phyloP scores from a whole-genome alignment of 2,113 vertebrate genomes.

The Egretta garzetta region DNA sequence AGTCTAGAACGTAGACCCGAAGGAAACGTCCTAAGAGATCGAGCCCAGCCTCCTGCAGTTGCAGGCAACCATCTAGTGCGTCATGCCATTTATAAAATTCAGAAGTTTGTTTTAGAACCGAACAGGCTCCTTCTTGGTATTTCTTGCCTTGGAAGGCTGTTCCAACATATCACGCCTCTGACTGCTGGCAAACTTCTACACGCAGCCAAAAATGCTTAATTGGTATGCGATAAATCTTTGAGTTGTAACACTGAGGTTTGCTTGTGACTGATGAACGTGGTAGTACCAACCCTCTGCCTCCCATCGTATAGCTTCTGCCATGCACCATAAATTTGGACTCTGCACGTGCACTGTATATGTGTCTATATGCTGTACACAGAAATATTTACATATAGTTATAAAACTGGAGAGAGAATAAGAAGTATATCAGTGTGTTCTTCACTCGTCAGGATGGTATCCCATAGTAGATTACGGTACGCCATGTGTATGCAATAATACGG shows the following conservation, averaged over 20 bases:
- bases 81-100: background rate
- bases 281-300: background rate
- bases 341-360: background rate
- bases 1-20: background rate
- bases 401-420: background rate
- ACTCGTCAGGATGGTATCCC: background rate
- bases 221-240: background rate
- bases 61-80: background rate
- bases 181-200: background rate
- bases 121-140: background rate
- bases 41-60: background rate
- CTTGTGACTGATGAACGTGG: background rate
- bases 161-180: background rate
- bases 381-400: background rate
- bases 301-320: accelerated
- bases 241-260: background rate
- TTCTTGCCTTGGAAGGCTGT: background rate
- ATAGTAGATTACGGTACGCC: background rate
- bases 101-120: background rate
- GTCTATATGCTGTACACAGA: background rate
- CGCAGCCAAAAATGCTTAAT: background rate
- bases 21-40: background rate
- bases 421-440: background rate
- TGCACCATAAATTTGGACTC: background rate
- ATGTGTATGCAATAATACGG: background rate